phyloP scores from a whole-genome alignment of 2,113 vertebrate species.

The Caranx ignobilis region DNA sequence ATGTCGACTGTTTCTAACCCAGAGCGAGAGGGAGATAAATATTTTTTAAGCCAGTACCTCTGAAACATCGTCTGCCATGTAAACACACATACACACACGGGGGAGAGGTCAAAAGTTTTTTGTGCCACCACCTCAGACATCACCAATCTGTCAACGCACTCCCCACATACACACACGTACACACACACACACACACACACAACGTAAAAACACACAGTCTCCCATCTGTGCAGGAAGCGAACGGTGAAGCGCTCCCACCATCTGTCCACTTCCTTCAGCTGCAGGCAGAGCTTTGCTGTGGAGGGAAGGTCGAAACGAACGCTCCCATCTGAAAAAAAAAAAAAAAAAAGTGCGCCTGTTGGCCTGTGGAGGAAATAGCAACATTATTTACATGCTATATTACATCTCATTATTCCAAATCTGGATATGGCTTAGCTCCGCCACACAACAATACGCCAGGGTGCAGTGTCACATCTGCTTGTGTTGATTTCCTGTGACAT shows the following conservation, averaged over 20 bases:
- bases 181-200: constrained; percentile 10
- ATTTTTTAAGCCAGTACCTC: background rate
- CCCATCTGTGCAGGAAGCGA: constrained; percentile 36
- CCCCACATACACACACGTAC: background rate
- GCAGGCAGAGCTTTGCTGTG: background rate
- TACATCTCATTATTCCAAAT: constrained; percentile 51
- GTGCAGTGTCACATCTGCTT: constrained; percentile 48
- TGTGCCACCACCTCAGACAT: constrained; percentile 15
- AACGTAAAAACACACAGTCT: constrained; percentile 11
- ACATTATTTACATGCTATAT: constrained; percentile 43
- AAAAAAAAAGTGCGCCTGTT: constrained; percentile 8
- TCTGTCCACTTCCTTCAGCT: constrained; percentile 44
- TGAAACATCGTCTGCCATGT: constrained; percentile 1
- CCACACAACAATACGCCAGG: constrained; percentile 19
- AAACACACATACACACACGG: background rate
- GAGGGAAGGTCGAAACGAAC: constrained; percentile 43
- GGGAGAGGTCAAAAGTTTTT: constrained; percentile 25
- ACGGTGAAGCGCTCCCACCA: constrained; percentile 37
- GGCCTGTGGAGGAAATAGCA: constrained; percentile 33
- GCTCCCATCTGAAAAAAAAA: constrained; percentile 12
- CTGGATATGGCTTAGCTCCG: constrained; percentile 1
- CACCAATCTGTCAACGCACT: constrained; percentile 31
- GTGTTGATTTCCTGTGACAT: constrained; percentile 49
- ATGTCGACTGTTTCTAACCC: background rate
- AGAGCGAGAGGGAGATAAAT: background rate